Evolutionary conservation across 2,797 vertebrate genomes (phyloP), one percentile per base, ranked within the genome.

Genomic region (Megalops cyprinoides): DNA sequence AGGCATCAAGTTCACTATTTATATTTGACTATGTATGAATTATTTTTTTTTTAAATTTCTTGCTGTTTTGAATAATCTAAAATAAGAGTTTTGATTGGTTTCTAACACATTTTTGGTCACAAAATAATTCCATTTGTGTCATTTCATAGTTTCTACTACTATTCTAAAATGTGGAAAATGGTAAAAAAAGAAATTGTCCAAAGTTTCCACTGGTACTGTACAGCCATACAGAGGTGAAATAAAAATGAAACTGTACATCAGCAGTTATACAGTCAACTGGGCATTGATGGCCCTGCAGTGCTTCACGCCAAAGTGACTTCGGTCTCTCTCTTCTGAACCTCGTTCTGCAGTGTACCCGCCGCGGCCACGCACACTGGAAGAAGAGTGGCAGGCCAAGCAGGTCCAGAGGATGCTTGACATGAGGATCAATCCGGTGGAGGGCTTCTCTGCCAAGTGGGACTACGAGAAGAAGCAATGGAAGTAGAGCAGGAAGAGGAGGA

Each of bases 381-480:
- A 92, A 0, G 95, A 97, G 10, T 94, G 95, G 94, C 80, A 95
- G 88, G 91, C 93, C 77, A 90, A 84, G 86, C 94, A 96, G 89
- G 1, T 94, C 0, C 83, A 96, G 88, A 93, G 96, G 86, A 93
- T 95, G 91, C 31, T 97, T 88, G 96, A 97, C 86, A 96, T 97
- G 96, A 93, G 84, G 79, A 5, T 92, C 2, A 95, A 93, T 86
- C 96, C 96, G 0, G 55, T 97, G 20, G 79, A 96, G 79, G 96
- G 96, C 34, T 84, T 97, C 67, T 79, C 96, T 0, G 44, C 94
- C 81, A 90, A 90, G 34, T 97, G 96, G 97, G 96, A 97, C 89
- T 96, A 97, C 0, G 91, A 95, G 83, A 96, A 94, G 90, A 92
- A 93, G n/a, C 91, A 96, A 79, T 97, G 97, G 97, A 97, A 97